phyloP scores from a whole-genome alignment of 1,140 invertebrate genomes.

The Leptinotarsa lineolata region DNA sequence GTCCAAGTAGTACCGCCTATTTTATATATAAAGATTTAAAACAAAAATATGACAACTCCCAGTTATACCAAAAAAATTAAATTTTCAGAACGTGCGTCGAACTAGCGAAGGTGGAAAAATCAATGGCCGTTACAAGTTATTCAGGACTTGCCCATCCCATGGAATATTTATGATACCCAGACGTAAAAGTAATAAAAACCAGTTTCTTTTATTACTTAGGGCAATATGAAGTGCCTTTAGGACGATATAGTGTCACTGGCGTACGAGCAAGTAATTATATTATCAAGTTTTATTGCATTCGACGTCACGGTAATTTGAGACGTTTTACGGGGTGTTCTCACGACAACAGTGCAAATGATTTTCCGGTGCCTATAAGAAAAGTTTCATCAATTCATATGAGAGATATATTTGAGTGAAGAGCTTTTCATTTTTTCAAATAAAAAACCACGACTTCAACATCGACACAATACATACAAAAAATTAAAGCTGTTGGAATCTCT shows the following conservation, averaged over 20 bases:
- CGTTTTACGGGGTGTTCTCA: not conserved
- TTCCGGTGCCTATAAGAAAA: too few species aligned
- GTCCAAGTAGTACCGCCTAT: too few species aligned
- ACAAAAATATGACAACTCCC: too few species aligned
- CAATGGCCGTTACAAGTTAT: not conserved
- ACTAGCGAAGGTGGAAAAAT: not conserved
- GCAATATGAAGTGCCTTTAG: conserved; percentile 3
- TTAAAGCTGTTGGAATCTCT: too few species aligned
- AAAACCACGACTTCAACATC: too few species aligned
- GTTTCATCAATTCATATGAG: too few species aligned
- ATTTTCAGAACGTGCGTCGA: not conserved
- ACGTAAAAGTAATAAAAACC: conserved; percentile 6
- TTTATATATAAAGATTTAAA: too few species aligned
- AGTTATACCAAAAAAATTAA: too few species aligned
- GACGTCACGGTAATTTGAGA: not conserved
- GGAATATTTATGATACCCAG: not conserved
- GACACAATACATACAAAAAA: too few species aligned
- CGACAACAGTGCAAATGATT: too few species aligned
- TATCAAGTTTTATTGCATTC: conserved; percentile 3
- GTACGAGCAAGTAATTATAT: conserved; percentile 3
- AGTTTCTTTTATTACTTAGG: conserved; percentile 8
- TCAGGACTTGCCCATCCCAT: not conserved
- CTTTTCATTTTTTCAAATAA: too few species aligned
- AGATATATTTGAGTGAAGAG: too few species aligned
- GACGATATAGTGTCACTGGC: not conserved